A percentile compares a stretch with the other conserved stretches of the same genome.
Conservation (phyloP, 2,797 vertebrate genomes). For the Furcifer pardalis region DNA sequence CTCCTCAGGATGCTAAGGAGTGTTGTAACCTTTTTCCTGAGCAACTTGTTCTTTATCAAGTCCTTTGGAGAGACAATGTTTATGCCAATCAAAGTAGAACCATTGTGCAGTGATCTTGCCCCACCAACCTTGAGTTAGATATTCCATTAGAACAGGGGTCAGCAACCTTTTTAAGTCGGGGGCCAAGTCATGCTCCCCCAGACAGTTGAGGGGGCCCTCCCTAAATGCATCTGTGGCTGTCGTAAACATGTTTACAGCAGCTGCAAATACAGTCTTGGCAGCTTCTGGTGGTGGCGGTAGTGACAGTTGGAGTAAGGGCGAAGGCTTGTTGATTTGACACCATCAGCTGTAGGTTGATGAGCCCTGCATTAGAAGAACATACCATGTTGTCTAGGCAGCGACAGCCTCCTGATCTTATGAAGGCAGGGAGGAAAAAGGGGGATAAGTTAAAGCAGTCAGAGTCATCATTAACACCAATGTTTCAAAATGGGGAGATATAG, state of each 20-base stretch:
- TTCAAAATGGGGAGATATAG: slow-evolving; percentile 56
- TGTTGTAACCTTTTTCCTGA: not conserved
- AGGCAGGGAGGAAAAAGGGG: slow-evolving; percentile 53
- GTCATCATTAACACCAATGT: slow-evolving; percentile 54
- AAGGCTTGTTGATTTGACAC: too few relatives aligned
- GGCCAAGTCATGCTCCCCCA: too few relatives aligned
- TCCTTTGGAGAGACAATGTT: not conserved
- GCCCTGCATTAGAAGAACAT: too few relatives aligned
- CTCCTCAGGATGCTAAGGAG: not conserved
- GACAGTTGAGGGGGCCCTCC: too few relatives aligned
- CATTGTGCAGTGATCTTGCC: not conserved
- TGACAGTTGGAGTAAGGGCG: too few relatives aligned
- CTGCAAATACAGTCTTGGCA: too few relatives aligned
- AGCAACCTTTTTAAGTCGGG: too few relatives aligned
- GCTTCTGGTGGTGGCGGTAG: too few relatives aligned
- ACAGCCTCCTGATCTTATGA: slow-evolving; percentile 60
- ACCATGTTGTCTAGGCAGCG: slow-evolving; percentile 67
- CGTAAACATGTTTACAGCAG: too few relatives aligned
- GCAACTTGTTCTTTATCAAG: not conserved
- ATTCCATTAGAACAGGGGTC: slow-evolving; percentile 47
- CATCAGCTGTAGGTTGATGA: too few relatives aligned
- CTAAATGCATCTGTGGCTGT: too few relatives aligned
- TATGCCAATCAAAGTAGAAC: not conserved
- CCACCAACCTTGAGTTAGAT: slow-evolving; percentile 45
- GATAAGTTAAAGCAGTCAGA: not conserved